Conservation (phyloP, 2,797 vertebrate species). For the Psittacula derbiana region DNA sequence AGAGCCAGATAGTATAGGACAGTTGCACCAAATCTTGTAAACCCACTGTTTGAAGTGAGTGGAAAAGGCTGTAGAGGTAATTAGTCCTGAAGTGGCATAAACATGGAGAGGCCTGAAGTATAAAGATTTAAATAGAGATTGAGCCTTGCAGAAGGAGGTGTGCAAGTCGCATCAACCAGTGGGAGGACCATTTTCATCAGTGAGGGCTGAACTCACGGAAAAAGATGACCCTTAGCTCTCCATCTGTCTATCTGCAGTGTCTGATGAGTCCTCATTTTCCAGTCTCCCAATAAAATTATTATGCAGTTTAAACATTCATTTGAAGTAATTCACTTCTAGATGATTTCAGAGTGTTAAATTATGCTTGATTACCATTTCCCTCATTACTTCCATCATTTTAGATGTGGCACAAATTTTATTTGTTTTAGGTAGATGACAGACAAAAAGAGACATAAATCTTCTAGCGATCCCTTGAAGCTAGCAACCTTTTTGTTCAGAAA, state of each 20-base stretch:
- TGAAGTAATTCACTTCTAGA: slow-evolving; percentile 14
- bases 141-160: background rate
- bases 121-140: background rate
- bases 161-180: background rate
- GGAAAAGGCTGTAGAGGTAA: background rate
- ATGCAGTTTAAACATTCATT: slow-evolving; percentile 3
- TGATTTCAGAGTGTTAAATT: background rate
- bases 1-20: accelerated
- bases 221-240: background rate
- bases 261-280: background rate
- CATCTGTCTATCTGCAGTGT: background rate
- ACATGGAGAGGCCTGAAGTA: background rate
- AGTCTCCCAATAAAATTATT: background rate
- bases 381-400: slow-evolving; percentile 22
- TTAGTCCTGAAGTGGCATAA: background rate
- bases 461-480: background rate
- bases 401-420: background rate
- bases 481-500: background rate
- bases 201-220: background rate
- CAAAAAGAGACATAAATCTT: background rate
- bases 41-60: background rate
- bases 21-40: background rate
- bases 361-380: slow-evolving; percentile 8
- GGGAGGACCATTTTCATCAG: background rate
- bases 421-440: background rate